A percentile compares a stretch with the other conserved stretches of the same genome.
phyloP scores from a whole-genome alignment of 2,888 invertebrate species.

The Mesochorus sp. region DNA sequence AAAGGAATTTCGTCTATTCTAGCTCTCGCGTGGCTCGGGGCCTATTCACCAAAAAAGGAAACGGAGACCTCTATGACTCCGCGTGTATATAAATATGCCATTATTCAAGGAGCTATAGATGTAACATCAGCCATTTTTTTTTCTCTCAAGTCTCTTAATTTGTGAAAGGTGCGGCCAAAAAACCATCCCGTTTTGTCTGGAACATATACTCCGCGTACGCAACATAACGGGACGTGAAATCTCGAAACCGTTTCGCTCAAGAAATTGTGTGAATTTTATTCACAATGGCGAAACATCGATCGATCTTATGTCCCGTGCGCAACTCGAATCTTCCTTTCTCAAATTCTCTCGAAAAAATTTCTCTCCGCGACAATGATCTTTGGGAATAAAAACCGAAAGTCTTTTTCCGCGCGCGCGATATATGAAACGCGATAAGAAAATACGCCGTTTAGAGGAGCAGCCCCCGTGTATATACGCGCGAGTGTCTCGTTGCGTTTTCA shows the following conservation, averaged over 20 bases:
- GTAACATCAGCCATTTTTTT: no score
- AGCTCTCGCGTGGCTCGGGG: neutral
- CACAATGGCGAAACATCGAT: slow-evolving; percentile 31
- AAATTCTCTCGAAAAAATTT: neutral
- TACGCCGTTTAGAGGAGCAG: slow-evolving; percentile 28
- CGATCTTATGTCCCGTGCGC: neutral
- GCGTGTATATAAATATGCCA: no score
- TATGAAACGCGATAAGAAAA: slow-evolving; percentile 31
- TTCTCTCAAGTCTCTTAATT: no score
- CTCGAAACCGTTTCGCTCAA: neutral
- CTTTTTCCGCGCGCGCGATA: no score
- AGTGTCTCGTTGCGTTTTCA: slow-evolving; percentile 29
- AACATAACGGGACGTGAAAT: neutral
- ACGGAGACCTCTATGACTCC: no score
- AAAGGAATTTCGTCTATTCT: neutral
- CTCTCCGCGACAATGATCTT: neutral
- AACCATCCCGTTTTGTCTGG: no score
- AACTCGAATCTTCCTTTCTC: neutral
- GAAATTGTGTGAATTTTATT: slow-evolving; percentile 31
- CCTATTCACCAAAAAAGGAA: no score
- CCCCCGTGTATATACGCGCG: neutral
- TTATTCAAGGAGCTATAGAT: no score
- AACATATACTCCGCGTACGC: no score
- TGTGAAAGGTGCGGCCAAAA: no score
- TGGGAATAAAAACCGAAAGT: neutral